Conservation (phyloP, 2,113 vertebrate species). For the western clawed frog (Xenopus tropicalis) region DNA sequence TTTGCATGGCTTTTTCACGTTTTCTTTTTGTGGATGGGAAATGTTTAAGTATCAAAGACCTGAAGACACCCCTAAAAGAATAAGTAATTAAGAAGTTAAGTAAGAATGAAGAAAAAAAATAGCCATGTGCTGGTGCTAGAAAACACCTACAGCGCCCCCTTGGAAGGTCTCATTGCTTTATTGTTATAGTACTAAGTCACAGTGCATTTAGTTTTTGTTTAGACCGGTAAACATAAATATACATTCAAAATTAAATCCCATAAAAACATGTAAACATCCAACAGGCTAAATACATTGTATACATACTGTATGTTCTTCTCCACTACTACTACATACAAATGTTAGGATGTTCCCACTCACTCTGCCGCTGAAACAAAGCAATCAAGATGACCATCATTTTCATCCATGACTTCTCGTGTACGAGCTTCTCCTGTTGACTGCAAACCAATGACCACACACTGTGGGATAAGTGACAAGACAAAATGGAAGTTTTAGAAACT, state of each 20-base stretch:
- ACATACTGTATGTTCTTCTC: no score
- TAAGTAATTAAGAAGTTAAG: neutral
- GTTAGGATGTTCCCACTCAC: constrained; percentile 62
- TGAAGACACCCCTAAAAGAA: constrained; percentile 85
- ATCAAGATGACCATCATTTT: constrained; percentile 88
- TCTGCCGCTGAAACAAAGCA: constrained; percentile 94
- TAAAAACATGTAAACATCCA: no score
- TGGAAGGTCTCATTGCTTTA: no score
- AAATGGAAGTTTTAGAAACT: neutral
- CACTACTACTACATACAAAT: no score
- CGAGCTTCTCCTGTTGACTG: constrained; percentile 96
- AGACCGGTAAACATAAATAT: no score
- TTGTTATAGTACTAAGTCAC: no score
- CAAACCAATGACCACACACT: constrained; percentile 94
- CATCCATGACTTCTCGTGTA: constrained; percentile 90
- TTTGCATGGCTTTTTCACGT: constrained; percentile 80
- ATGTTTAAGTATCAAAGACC: constrained; percentile 93
- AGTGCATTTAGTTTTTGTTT: no score
- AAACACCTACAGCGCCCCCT: no score
- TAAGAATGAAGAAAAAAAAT: no score
- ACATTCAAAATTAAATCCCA: no score
- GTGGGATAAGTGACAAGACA: neutral
- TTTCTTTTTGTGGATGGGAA: constrained; percentile 92
- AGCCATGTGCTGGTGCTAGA: no score
- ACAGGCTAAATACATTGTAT: no score